Base-by-base conservation (phyloP, 1,140 invertebrate genomes). In the Drosophila auraria region DNA sequence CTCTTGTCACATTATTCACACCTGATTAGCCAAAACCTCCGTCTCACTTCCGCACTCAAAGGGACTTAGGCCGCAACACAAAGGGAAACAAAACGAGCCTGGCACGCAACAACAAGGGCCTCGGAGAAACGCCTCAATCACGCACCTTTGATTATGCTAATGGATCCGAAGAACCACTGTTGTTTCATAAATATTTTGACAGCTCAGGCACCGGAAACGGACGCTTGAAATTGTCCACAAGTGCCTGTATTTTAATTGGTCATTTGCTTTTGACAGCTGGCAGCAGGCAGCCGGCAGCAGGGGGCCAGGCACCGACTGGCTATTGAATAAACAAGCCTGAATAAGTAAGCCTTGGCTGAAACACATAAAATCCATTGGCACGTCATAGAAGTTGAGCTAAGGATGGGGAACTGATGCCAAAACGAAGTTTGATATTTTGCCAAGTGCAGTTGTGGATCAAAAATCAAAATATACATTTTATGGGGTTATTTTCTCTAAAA, bases 71-170 rank as follows among this genome's bases (percentile, higher is more conserved):
- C 33, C 4, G 45, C 12, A 38, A 36, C 62, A 78, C 78, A 83
- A 87, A 83, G 62, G 50, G 73, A 47, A 78, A 63, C 84, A 87
- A 87, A 87, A 63, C 57, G 49, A 53, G 53, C 25, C 27, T 45
- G 63, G 60, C 84, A 87, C 84, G 83, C 83, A 78, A 87, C 71
- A 70, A 53, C 71, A 70, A 57, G 76, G 17, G 53, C 49, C 66
- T 36, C 9, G 6, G 58, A 63, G 60, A 65, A 64, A 83, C 51
- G 65, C 57, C 62, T 82, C 58, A 77, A 80, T 83, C 83, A 87
- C 83, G 84, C 84, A 87, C 78, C 80, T 81, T 83, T 89, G 78
- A 89, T 89, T 87, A 87, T 87, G 84, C 84, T 87, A 87, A 87
- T 87, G 84, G 83, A 74, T 78, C 65, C 71, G 56, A 64, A 44